Conservation (phyloP, 2,113 vertebrate genomes). For the Nematolebias whitei region DNA sequence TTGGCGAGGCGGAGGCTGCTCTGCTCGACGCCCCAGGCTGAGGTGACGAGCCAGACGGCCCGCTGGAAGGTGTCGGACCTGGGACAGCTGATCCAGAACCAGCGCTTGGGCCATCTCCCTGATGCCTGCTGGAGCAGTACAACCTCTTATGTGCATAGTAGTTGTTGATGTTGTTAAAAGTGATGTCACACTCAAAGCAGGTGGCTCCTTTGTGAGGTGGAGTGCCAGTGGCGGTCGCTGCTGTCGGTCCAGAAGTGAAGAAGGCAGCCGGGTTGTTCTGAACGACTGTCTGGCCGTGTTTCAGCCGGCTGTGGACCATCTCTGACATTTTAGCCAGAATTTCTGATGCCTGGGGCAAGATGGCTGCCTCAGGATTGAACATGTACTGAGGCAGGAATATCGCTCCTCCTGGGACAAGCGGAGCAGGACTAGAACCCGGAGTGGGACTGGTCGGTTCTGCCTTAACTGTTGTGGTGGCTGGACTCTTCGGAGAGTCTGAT, state of each 20-base stretch:
- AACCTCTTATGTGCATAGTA: constrained; percentile 97
- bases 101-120: constrained; percentile 73
- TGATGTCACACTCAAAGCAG: constrained; percentile 97
- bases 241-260: constrained; percentile 64
- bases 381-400: constrained; percentile 90
- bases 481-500: constrained; percentile 82
- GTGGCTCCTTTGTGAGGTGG: constrained; percentile 89
- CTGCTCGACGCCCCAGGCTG: constrained; percentile 70
- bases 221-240: constrained; percentile 58
- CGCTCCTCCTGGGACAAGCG: constrained; percentile 79
- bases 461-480: constrained; percentile 80
- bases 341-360: constrained; percentile 92
- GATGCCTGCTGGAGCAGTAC: constrained; percentile 93
- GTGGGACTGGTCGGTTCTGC: constrained; percentile 89
- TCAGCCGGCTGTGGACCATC: constrained; percentile 94
- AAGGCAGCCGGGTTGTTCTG: constrained; percentile 64
- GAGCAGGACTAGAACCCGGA: constrained; percentile 89
- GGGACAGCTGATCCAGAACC: not conserved
- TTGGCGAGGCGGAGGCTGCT: constrained; percentile 66
- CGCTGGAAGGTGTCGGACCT: constrained; percentile 43
- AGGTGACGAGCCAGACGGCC: constrained; percentile 37
- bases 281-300: constrained; percentile 83
- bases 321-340: constrained; percentile 98
- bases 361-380: constrained; percentile 85
- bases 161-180: constrained; percentile 97